These are phyloP conservation scores for Vidua chalybeata DNA, from an alignment of 2,113 vertebrate genomes.

Conservation along the genomic window DNA sequence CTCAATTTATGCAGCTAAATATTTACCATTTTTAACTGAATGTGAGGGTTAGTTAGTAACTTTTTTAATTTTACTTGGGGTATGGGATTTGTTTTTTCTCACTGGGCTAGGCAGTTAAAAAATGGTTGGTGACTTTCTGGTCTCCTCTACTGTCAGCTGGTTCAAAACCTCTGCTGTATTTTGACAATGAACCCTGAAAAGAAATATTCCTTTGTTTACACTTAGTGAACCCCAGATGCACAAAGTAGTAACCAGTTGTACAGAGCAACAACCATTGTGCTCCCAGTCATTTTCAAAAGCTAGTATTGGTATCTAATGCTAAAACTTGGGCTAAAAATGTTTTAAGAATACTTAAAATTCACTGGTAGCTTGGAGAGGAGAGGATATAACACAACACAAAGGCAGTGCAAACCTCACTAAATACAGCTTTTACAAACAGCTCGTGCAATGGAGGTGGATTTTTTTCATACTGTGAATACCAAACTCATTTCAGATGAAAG, in stretches of 20 bases:
- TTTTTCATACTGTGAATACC: background rate
- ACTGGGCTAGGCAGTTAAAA: background rate
- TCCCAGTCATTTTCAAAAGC: background rate
- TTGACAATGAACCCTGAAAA: background rate
- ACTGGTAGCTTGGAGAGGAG: background rate
- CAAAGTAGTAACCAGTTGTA: background rate
- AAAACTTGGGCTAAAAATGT: background rate
- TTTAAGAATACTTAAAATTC: background rate
- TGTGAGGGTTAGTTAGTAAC: rapidly evolving
- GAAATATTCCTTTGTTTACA: background rate
- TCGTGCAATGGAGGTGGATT: background rate
- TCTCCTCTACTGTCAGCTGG: background rate
- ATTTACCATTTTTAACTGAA: background rate
- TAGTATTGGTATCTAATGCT: background rate
- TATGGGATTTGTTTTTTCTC: background rate
- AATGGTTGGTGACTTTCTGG: background rate
- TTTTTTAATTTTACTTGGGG: background rate
- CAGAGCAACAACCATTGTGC: background rate
- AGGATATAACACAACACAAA: background rate
- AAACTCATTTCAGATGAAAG: background rate
- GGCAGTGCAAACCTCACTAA: background rate
- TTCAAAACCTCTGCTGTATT: background rate
- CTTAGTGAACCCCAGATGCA: background rate
- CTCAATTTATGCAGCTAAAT: background rate
- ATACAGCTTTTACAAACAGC: background rate